Percentiles rank a stretch among this genome's conserved stretches.
phyloP scores from a whole-genome alignment of 2,113 vertebrate genomes.

The Gallinago jamesoni region DNA sequence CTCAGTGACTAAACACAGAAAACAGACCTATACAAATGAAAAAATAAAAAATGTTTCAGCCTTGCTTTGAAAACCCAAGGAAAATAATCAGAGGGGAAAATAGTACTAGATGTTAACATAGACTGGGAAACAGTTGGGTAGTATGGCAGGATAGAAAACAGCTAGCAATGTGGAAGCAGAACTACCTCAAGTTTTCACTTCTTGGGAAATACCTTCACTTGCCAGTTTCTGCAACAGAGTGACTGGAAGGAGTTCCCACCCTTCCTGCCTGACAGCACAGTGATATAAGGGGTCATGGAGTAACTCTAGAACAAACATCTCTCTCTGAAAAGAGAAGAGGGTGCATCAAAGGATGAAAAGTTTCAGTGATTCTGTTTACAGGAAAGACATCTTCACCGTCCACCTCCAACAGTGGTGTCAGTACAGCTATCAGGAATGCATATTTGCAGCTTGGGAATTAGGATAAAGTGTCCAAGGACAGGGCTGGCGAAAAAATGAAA shows the following conservation, averaged over 20 bases:
- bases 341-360: background rate
- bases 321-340: background rate
- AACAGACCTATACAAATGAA: background rate
- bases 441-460: background rate
- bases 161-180: background rate
- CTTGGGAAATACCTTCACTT: background rate
- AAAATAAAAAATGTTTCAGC: background rate
- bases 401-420: background rate
- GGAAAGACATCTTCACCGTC: background rate
- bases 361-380: background rate
- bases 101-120: background rate
- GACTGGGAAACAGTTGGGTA: background rate
- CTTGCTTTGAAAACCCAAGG: background rate
- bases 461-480: background rate
- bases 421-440: background rate
- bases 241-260: background rate
- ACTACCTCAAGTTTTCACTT: background rate
- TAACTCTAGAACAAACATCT: background rate
- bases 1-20: slow-evolving; percentile 16
- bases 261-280: background rate
- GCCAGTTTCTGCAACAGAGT: background rate
- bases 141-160: background rate
- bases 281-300: background rate
- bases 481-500: background rate
- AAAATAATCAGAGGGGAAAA: background rate